These are phyloP conservation scores for Aspidiotus destructor DNA, from an alignment of 2,888 invertebrate species.

Conservation along the genomic window DNA sequence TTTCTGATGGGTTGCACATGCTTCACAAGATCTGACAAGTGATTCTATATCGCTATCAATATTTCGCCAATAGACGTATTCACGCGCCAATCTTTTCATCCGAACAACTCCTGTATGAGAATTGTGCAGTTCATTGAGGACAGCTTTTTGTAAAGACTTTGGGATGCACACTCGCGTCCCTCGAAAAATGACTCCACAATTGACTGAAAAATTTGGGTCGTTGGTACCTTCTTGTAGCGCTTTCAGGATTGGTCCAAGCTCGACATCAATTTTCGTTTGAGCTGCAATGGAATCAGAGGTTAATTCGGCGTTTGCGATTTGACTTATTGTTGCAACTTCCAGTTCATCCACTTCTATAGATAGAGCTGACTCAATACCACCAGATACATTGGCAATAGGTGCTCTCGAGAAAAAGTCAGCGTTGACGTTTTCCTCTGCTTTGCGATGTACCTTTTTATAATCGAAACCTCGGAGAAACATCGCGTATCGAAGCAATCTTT, in stretches of 20 bases:
- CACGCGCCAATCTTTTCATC: conserved; percentile 38
- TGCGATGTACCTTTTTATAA: conserved; percentile 2
- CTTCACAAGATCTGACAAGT: conserved; percentile 36
- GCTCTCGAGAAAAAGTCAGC: conserved; percentile 22
- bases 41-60: conserved; percentile 37
- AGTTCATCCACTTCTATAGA: conserved; percentile 23
- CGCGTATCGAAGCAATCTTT: conserved; percentile 10
- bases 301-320: not conserved
- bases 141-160: conserved; percentile 18
- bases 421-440: conserved; percentile 13
- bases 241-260: not conserved
- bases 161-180: conserved; percentile 35
- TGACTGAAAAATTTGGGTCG: conserved; percentile 9
- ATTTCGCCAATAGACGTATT: conserved; percentile 38
- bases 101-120: conserved; percentile 38
- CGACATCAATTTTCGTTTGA: conserved; percentile 15
- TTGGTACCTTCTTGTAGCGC: not conserved
- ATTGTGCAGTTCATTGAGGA: conserved; percentile 38
- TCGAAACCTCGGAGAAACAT: conserved; percentile 27
- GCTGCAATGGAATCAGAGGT: conserved; percentile 11
- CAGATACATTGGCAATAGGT: not conserved
- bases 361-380: not conserved
- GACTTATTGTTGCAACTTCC: conserved; percentile 33
- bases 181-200: conserved; percentile 34
- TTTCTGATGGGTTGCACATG: conserved; percentile 34